Evolutionary conservation across 2,888 invertebrate species (phyloP), one percentile per base, ranked within the genome.

Genomic region (Acrobasis suavella): DNA sequence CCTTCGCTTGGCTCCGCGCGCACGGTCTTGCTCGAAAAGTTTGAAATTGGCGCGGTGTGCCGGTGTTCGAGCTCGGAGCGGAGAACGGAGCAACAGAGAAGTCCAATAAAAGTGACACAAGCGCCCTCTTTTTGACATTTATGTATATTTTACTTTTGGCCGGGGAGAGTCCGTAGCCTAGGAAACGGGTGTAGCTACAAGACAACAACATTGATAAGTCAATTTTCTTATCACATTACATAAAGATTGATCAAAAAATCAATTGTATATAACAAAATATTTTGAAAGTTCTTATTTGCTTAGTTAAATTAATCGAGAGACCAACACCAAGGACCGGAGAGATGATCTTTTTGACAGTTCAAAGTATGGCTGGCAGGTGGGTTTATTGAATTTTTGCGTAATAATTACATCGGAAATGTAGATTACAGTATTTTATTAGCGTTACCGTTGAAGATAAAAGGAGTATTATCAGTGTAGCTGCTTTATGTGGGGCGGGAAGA

Each of bases 171-270:
- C 85, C 88, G 91, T 91, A 91, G 91, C 91, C 91, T 81, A 91
- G 91, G 91, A 91, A 91, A 91, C 91, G 91, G 90, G 91, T 82
- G 89, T 90, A 91, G 85, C 86, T 87, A 87, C 85, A 83, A 83
- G 83, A 88, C 87, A 91, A 91, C 90, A 91, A 91, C 90, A 91
- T 78, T 86, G 85, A 81, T 81, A 79, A 80, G 81, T 82, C 78
- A 80, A 67, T 75, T 80, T 73, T 80, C 78, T 80, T 80, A 81
- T 80, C 82, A 80, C 76, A 82, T 86, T 88, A 88, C 71, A 84
- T 87, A 88, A 86, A 86, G 84, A 77, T 70, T 67, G 68, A 69
- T 63, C 62, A 62, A 66, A 62, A 60, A 50, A 64, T 58, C 63
- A 16, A 46, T 42, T 56, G 32, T 54, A 50, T 10, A 58, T 51